Percentiles rank a stretch among this genome's conserved stretches.
Conservation (phyloP, 2,797 vertebrate genomes). For the Somateria mollissima region DNA sequence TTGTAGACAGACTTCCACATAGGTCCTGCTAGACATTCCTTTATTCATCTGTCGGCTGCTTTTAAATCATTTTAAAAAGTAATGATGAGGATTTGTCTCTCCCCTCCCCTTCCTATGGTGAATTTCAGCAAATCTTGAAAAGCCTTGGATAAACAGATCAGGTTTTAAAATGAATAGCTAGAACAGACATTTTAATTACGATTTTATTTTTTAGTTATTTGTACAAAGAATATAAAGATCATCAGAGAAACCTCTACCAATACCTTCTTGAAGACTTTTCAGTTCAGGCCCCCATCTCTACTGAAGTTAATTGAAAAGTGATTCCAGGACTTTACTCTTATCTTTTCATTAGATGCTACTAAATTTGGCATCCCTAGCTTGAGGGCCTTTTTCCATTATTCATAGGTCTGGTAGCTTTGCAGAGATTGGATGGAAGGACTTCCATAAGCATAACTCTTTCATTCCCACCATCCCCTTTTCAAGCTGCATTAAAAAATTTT, state of each 20-base stretch:
- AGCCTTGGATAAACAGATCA: constrained; percentile 21
- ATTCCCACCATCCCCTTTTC: not conserved
- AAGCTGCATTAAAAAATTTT: not conserved
- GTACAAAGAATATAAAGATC: not conserved
- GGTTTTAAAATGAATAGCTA: constrained; percentile 22
- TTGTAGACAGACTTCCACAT: constrained; percentile 25
- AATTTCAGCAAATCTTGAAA: constrained; percentile 48
- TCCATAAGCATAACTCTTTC: constrained; percentile 59
- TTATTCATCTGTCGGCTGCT: constrained; percentile 15
- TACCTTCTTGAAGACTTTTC: constrained; percentile 30
- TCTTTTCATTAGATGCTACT: constrained; percentile 64
- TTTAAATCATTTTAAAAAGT: constrained; percentile 49
- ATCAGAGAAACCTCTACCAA: not conserved
- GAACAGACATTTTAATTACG: not conserved
- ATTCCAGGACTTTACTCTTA: constrained; percentile 41
- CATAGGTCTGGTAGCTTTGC: constrained; percentile 56
- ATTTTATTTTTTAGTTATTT: not conserved
- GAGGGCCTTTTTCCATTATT: constrained; percentile 63
- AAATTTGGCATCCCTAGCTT: constrained; percentile 65
- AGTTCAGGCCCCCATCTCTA: constrained; percentile 26
- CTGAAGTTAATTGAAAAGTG: constrained; percentile 62
- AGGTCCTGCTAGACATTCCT: constrained; percentile 23
- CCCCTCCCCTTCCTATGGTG: not conserved
- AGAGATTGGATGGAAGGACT: constrained; percentile 43
- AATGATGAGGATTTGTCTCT: constrained; percentile 51